Evolutionary conservation across 2,797 vertebrate species (phyloP), one percentile per base, ranked within the genome.

Genomic region (Triplophysa bombifrons): DNA sequence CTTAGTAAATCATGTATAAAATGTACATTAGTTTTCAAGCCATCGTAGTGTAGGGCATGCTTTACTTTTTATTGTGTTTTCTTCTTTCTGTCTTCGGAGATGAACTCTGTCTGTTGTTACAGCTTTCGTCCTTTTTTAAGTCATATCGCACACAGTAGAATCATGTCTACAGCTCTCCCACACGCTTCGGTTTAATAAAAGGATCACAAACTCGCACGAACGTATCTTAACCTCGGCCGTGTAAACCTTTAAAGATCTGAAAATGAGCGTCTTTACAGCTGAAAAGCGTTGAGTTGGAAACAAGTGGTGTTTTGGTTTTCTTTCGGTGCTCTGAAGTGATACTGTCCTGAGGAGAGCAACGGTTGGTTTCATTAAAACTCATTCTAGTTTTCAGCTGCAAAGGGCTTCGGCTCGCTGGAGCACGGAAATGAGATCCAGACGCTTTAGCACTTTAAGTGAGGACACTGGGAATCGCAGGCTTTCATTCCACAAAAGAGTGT

Each of bases 361-460:
- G 46, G 41, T 64, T 72, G 53, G 72, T 78, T 76, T 84, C 22
- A 48, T 78, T 70, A 79, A 25, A 81, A 22, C 5, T 58, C 19
- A 46, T 80, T 68, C 8, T 16, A 64, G 73, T 70, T 72, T 72
- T 46, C 64, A 77, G 60, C 69, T 51, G 64, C 55, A 69, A 70
- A 44, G 48, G 51, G 73, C 76, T 50, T 67, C 70, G 56, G 74
- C 82, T 74, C 67, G 44, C 67, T 76, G 66, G 48, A 75, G 74
- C 74, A 53, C 8, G 80, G 80, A 83, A 88, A 88, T 83, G 72
- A 82, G 82, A 84, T 82, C 85, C 87, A 88, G 85, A 83, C 77
- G 50, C 53, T 34, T 41, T 44, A 38, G 80, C 8, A 19, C 81
- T 71, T 70, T 66, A 74, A 78, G 70, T 65, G 80, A 74, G 84